phyloP scores from a whole-genome alignment of 35 echinoderm and acorn worm genomes.

The Eucidaris tribuloides region DNA sequence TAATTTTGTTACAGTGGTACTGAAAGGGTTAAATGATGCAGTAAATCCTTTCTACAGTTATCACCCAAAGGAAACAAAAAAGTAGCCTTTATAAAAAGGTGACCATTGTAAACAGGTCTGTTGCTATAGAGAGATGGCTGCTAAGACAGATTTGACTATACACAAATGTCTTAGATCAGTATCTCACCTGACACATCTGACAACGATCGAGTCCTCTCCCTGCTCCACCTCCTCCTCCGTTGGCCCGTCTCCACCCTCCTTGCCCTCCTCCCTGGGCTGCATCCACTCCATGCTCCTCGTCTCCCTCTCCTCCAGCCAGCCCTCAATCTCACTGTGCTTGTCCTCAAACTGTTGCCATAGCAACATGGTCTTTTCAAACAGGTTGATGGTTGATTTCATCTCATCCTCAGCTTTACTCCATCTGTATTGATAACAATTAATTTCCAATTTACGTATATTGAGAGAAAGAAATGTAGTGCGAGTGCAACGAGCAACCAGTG shows the following conservation, averaged over 20 bases:
- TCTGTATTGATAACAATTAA: constrained; percentile 31
- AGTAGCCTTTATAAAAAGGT: too few species aligned
- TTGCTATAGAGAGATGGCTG: too few species aligned
- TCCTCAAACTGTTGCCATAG: constrained; percentile 88
- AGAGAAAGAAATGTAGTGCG: too few species aligned
- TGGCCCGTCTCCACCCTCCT: neutral
- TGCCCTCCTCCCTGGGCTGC: constrained; percentile 20
- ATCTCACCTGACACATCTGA: neutral
- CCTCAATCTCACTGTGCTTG: constrained; percentile 37
- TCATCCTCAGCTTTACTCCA: constrained; percentile 85
- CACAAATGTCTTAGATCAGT: too few species aligned
- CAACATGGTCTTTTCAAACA: constrained; percentile 81
- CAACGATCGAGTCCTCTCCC: neutral
- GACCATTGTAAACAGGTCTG: too few species aligned
- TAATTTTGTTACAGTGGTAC: too few species aligned
- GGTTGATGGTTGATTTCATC: constrained; percentile 61
- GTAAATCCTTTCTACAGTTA: too few species aligned
- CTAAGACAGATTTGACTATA: too few species aligned
- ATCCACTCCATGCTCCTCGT: constrained; percentile 10
- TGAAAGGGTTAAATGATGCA: too few species aligned
- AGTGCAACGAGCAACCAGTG: too few species aligned
- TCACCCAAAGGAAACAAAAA: too few species aligned
- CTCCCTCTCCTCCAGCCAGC: constrained; percentile 69
- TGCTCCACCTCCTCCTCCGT: constrained; percentile 6
- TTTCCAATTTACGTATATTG: neutral